Evolutionary conservation across 2,888 invertebrate genomes (phyloP).

Genomic region (Drosophila cyrtoloma): DNA sequence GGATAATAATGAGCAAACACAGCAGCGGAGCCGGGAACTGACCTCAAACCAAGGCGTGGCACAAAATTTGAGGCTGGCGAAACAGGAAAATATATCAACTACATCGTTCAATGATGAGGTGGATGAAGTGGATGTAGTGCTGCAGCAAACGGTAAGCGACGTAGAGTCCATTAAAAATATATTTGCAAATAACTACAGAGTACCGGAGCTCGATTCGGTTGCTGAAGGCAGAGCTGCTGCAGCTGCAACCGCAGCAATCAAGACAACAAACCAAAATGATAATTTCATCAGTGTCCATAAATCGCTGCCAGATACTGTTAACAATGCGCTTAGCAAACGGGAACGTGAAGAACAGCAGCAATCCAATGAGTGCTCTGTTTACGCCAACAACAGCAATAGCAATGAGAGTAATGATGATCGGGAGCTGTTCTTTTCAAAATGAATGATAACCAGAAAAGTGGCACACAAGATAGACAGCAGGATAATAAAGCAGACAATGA

Average conservation of each 20-base stretch:
- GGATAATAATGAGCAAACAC: not conserved
- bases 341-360: constrained; percentile 19
- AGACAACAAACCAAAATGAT: not conserved
- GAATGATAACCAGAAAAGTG: constrained; percentile 53
- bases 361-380: constrained; percentile 11
- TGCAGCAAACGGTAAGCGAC: not conserved
- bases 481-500: not conserved
- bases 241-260: not conserved
- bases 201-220: constrained; percentile 91
- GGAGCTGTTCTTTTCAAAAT: constrained; percentile 53
- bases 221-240: constrained; percentile 84
- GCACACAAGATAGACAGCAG: not conserved
- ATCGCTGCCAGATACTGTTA: constrained; percentile 56
- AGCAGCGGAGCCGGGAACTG: not conserved
- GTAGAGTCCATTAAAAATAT: constrained; percentile 68
- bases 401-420: constrained; percentile 33
- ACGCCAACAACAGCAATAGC: constrained; percentile 28
- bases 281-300: constrained; percentile 8
- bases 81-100: constrained; percentile 60
- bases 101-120: constrained; percentile 68
- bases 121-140: constrained; percentile 7
- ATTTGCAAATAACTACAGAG: constrained; percentile 85
- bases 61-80: constrained; percentile 25
- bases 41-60: not conserved
- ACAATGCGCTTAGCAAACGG: constrained; percentile 70